These are phyloP conservation scores for Pterophyllum scalare DNA, from an alignment of 2,113 vertebrate genomes.

Conservation along the genomic window DNA sequence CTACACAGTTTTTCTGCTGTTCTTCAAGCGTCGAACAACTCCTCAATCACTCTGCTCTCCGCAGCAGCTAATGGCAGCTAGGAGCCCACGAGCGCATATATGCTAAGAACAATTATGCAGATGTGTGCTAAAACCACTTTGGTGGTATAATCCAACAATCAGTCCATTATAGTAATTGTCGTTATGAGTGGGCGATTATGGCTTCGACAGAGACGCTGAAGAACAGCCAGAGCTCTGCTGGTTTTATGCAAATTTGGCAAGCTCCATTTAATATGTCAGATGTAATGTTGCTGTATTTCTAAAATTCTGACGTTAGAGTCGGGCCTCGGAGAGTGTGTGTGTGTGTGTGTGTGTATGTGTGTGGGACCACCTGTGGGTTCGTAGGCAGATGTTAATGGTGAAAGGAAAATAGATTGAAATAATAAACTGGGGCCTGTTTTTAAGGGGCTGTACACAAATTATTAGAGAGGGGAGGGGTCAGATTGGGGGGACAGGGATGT, in stretches of 20 bases:
- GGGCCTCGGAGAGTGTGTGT: neutral
- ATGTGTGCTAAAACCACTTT: constrained; percentile 75
- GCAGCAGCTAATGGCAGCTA: constrained; percentile 64
- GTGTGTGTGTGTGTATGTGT: neutral
- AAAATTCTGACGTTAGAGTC: constrained; percentile 1
- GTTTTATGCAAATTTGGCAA: constrained; percentile 68
- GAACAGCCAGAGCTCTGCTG: constrained; percentile 47
- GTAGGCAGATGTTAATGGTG: neutral
- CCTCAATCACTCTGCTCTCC: constrained; percentile 54
- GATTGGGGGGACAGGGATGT: neutral
- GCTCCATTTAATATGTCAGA: constrained; percentile 56
- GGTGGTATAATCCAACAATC: constrained; percentile 70
- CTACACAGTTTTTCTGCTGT: constrained; percentile 40
- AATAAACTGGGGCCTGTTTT: neutral
- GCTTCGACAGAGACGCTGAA: constrained; percentile 44
- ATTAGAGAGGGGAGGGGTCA: neutral
- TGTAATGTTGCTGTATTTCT: constrained; percentile 37
- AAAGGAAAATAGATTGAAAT: neutral
- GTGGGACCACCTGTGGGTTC: constrained; percentile 15
- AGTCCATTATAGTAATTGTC: constrained; percentile 76
- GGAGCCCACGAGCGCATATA: constrained; percentile 54
- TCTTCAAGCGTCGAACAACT: constrained; percentile 49
- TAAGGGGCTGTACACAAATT: neutral
- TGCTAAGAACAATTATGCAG: constrained; percentile 77
- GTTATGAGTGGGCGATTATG: constrained; percentile 73